phyloP scores from a whole-genome alignment of 2,888 invertebrate species.

The Nebria salina region DNA sequence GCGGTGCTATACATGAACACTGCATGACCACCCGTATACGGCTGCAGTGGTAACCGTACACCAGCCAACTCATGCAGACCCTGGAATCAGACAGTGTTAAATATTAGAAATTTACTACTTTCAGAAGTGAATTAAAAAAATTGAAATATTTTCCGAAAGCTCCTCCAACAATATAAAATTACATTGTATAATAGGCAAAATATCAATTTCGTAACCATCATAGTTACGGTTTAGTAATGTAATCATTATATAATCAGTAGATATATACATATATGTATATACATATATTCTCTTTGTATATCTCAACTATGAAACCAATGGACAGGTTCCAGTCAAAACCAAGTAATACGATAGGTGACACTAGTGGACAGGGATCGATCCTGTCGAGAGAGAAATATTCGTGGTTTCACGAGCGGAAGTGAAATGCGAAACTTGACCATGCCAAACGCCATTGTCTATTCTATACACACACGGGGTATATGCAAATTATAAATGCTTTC shows the following conservation, averaged over 20 bases:
- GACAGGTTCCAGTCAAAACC: background rate
- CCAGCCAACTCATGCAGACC: slow-evolving; percentile 61
- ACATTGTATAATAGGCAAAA: background rate
- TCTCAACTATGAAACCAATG: background rate
- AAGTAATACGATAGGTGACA: slow-evolving; percentile 1
- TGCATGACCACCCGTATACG: slow-evolving; percentile 69
- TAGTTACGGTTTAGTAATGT: background rate
- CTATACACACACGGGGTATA: slow-evolving; percentile 34
- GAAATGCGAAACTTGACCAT: background rate
- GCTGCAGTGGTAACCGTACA: slow-evolving; percentile 66
- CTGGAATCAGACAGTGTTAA: slow-evolving; percentile 52
- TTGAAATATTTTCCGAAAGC: no score
- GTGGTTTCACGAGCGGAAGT: background rate
- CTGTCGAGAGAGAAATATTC: background rate
- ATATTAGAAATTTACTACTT: slow-evolving; percentile 20
- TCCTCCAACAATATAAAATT: no score
- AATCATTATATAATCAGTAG: background rate
- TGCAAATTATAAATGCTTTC: slow-evolving; percentile 44
- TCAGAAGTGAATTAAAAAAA: no score
- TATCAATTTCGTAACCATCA: background rate
- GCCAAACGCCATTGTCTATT: slow-evolving; percentile 5
- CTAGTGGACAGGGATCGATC: background rate
- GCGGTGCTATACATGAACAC: slow-evolving; percentile 77
- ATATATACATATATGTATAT: background rate
- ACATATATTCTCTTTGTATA: background rate